A percentile compares a stretch with the other conserved stretches of the same genome.
Evolutionary conservation across 2,797 vertebrate species (phyloP).

Genomic region (Cygnus olor): DNA sequence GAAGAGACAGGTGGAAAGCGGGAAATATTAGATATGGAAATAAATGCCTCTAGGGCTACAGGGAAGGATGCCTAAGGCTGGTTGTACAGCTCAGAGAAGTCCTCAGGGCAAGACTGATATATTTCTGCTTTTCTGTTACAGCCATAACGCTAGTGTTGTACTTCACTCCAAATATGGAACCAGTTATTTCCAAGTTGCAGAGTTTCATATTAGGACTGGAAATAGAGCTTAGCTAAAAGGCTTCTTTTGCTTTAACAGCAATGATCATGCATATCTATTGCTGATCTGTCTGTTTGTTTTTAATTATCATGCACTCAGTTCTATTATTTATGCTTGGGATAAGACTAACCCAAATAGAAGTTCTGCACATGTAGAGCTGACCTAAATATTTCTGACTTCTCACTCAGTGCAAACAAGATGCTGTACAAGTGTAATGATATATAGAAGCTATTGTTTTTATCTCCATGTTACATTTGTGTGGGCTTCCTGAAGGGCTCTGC

Average conservation of each 20-base stretch:
- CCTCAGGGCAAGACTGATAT: too few relatives aligned
- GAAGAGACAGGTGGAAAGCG: background rate
- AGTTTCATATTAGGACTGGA: background rate
- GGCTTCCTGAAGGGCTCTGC: background rate
- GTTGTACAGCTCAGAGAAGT: background rate
- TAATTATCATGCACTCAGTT: background rate
- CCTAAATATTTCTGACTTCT: background rate
- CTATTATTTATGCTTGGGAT: background rate
- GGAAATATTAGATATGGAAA: background rate
- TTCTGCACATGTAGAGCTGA: background rate
- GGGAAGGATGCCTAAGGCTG: background rate
- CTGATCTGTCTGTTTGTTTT: background rate
- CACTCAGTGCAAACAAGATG: background rate
- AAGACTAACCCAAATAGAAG: background rate
- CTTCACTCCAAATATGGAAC: background rate
- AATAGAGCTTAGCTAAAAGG: background rate
- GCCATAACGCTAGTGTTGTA: background rate
- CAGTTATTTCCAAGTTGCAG: background rate
- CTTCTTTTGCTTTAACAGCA: background rate
- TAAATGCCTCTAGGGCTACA: accelerated
- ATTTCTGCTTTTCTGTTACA: background rate
- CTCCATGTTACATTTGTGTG: background rate
- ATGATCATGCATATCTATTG: accelerated
- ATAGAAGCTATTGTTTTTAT: background rate
- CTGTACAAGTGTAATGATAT: background rate